Evolutionary conservation across 2,113 vertebrate genomes (phyloP).

Genomic region (Elachura formosa): DNA sequence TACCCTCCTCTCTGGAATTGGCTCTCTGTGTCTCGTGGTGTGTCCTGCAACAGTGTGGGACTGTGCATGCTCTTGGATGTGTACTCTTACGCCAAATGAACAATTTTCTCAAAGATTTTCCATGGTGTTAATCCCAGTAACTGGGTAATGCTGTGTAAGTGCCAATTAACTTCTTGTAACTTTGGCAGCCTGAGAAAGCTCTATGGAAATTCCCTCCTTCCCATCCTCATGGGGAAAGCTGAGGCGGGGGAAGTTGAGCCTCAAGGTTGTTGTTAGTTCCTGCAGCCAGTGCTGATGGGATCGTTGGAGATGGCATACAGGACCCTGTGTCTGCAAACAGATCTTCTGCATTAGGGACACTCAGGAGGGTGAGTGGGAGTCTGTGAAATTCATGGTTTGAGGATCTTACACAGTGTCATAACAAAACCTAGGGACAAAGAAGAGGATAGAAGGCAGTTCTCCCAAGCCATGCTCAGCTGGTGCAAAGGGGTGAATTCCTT

Average conservation of each 20-base stretch:
- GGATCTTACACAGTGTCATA: neutral
- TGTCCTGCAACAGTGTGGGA: too few relatives aligned
- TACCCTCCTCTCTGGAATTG: too few relatives aligned
- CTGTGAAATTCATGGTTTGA: neutral
- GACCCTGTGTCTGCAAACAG: rapidly evolving
- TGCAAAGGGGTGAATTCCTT: neutral
- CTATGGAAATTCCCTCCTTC: neutral
- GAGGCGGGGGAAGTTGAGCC: neutral
- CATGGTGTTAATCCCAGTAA: neutral
- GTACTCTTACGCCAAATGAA: neutral
- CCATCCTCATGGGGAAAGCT: neutral
- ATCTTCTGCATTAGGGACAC: neutral
- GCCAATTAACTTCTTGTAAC: neutral
- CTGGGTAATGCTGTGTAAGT: neutral
- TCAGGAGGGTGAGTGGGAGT: neutral
- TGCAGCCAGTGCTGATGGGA: neutral
- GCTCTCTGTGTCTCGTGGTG: too few relatives aligned
- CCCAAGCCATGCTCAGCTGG: neutral
- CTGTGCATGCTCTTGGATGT: neutral
- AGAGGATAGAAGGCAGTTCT: neutral
- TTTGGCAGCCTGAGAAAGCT: neutral
- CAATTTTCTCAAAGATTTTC: neutral
- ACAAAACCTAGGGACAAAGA: neutral
- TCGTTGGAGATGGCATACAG: neutral
- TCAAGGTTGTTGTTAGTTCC: neutral